phyloP scores from a whole-genome alignment of 2,113 vertebrate genomes.

The Morone saxatilis region DNA sequence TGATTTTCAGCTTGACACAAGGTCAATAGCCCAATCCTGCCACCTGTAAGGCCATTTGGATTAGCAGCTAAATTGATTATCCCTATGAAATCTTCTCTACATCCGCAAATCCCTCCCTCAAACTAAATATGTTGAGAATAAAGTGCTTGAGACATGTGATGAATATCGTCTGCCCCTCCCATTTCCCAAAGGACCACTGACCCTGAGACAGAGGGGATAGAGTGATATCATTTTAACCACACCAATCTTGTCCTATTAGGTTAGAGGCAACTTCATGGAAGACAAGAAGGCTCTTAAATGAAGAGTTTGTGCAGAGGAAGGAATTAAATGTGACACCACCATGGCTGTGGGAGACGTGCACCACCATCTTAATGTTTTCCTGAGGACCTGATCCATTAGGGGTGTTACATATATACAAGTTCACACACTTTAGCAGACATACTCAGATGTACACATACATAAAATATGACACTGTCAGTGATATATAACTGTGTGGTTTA shows the following conservation, averaged over 20 bases:
- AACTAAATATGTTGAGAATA: constrained; percentile 37
- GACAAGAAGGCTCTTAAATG: constrained; percentile 28
- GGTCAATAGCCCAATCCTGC: constrained; percentile 55
- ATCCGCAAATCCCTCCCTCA: constrained; percentile 41
- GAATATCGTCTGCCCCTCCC: constrained; percentile 5
- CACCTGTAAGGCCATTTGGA: constrained; percentile 52
- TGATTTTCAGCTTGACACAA: constrained; percentile 59
- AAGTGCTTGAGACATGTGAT: constrained; percentile 37
- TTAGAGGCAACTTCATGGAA: constrained; percentile 13
- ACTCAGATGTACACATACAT: neutral
- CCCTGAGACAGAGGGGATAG: constrained; percentile 12
- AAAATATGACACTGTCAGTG: constrained; percentile 1
- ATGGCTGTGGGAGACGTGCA: constrained; percentile 2
- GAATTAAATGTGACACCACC: constrained; percentile 47
- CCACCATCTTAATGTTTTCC: neutral
- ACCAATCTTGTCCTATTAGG: constrained; percentile 42
- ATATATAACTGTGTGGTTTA: constrained; percentile 1
- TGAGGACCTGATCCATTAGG: constrained; percentile 36
- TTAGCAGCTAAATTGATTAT: constrained; percentile 63
- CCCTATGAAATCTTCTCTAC: constrained; percentile 43
- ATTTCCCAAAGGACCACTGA: constrained; percentile 37
- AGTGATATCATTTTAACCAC: constrained; percentile 48
- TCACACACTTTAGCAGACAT: neutral
- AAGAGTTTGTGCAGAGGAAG: constrained; percentile 20
- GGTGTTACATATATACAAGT: constrained; percentile 6